These are phyloP conservation scores for Salvelinus fontinalis DNA, from an alignment of 2,113 vertebrate genomes.

Conservation along the genomic window DNA sequence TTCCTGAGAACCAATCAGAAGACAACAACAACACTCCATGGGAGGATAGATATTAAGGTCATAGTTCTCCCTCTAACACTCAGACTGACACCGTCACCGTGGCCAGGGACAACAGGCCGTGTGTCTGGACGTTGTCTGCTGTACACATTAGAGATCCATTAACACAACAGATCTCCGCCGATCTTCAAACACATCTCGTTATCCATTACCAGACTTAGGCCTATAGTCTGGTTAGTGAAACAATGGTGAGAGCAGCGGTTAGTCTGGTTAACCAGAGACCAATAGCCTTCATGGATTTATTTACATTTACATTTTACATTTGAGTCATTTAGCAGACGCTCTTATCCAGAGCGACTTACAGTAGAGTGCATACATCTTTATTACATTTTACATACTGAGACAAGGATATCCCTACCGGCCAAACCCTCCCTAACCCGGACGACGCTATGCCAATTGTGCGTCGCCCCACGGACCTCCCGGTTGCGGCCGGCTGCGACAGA, in stretches of 20 bases:
- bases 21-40: slow-evolving; percentile 42
- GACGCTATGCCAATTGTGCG: no score
- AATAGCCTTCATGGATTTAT: background rate
- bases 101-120: background rate
- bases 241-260: no score
- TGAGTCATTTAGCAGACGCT: no score
- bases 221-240: background rate
- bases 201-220: background rate
- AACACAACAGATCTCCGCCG: background rate
- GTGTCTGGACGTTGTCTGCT: background rate
- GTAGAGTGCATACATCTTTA: no score
- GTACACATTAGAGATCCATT: background rate
- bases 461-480: no score
- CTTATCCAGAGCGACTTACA: no score
- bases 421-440: no score
- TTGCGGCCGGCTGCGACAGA: no score
- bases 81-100: background rate
- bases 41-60: slow-evolving; percentile 31
- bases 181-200: background rate
- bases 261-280: no score
- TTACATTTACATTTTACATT: no score
- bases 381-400: no score
- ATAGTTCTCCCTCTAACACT: background rate
- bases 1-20: slow-evolving; percentile 57
- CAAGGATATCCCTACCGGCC: no score